A percentile compares a stretch with the other conserved stretches of the same genome.
phyloP scores from a whole-genome alignment of 2,113 vertebrate genomes.

The Misgurnus anguillicaudatus region DNA sequence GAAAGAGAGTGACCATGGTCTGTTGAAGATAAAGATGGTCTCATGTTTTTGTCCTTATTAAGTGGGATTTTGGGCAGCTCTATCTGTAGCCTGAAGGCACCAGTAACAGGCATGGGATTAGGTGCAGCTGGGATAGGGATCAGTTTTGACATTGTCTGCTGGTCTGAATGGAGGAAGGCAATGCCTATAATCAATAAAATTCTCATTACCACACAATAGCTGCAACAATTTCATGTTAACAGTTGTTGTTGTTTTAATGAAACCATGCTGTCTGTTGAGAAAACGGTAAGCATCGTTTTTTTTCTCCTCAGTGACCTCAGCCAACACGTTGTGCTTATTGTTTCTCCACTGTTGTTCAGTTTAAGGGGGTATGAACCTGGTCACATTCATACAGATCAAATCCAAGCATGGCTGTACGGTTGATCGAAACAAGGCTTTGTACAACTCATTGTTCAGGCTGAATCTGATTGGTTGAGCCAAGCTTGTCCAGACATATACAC shows the following conservation, averaged over 20 bases:
- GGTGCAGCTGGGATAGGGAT: constrained; percentile 59
- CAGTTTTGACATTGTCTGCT: constrained; percentile 63
- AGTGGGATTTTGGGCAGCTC: constrained; percentile 32
- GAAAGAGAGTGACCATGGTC: constrained; percentile 20
- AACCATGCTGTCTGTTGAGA: constrained; percentile 33
- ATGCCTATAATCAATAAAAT: constrained; percentile 71
- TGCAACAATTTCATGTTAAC: constrained; percentile 37
- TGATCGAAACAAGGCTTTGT: background rate
- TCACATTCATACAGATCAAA: too few species aligned
- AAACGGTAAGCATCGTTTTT: constrained; percentile 19
- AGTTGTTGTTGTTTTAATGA: constrained; percentile 31
- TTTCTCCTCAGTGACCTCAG: constrained; percentile 8
- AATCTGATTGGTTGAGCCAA: background rate
- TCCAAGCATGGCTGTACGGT: background rate
- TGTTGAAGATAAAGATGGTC: constrained; percentile 33
- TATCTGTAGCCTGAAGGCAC: constrained; percentile 56
- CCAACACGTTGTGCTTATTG: background rate
- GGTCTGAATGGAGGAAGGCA: constrained; percentile 55
- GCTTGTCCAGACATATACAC: background rate
- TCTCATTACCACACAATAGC: constrained; percentile 65
- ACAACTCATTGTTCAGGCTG: background rate
- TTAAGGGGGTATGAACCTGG: background rate
- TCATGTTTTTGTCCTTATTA: constrained; percentile 41
- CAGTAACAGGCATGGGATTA: constrained; percentile 56
- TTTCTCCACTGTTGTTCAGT: background rate